Evolutionary conservation across 2,888 invertebrate genomes (phyloP), one percentile per base, ranked within the genome.

Genomic region (Orthosia gracilis): DNA sequence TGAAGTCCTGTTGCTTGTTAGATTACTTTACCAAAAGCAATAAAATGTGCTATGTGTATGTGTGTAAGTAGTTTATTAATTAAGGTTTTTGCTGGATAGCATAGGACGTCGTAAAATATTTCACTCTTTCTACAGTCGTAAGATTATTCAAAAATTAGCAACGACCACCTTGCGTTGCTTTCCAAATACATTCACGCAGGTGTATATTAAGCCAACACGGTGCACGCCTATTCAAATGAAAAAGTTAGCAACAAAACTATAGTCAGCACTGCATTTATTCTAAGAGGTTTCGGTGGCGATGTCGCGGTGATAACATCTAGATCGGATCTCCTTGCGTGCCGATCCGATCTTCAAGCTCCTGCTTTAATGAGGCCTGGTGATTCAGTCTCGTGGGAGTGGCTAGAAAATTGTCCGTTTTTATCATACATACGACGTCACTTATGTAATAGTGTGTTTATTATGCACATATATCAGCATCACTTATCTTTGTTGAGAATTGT

Each of bases 321-420:
- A 95, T 95, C 89, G 91, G 89, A 94, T 94, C 94, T 90, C 84
- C 87, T 88, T 94, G 95, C 95, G 95, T 95, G 94, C 92, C 89
- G 95, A 95, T 95, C 92, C 90, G 92, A 95, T 96, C 96, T 93
- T 82, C 72, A 76, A 82, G 85, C 81, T 80, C 82, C 85, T 84
- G 83, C 84, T 88, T 90, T 92, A 94, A 94, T 94, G 93, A 94
- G 93, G 89, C 87, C 71, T 87, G 81, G 84, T 87, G 90, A 86
- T 88, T 87, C 87, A 87, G 77, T 75, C 78, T 82, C 82, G 86
- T 88, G 87, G 84, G 87, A 85, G 88, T 85, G 87, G 88, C 85
- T 83, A 76, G 85, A 87, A 88, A 88, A 86, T 82, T 76, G 73
- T 70, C 50, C 58, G 71, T 82, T 87, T 87, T 85, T 85, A 83